Evolutionary conservation across 2,888 invertebrate species (phyloP).

Genomic region (Elaeidobius kamerunicus): DNA sequence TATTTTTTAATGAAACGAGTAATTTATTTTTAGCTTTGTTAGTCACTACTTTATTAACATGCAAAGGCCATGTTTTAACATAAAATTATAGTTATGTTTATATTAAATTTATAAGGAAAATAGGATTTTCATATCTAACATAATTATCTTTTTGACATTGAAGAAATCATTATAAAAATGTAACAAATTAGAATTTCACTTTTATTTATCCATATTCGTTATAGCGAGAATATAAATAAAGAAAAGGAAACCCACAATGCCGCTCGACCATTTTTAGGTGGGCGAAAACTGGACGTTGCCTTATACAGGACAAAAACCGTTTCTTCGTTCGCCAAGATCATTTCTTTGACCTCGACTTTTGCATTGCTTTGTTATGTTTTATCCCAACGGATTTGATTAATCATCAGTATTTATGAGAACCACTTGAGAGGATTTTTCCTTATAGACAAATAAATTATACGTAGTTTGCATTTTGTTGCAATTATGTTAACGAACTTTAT

Average conservation of each 20-base stretch:
- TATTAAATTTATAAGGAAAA: neutral
- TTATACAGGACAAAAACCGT: slow-evolving; percentile 11
- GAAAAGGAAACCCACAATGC: slow-evolving; percentile 16
- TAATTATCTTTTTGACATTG: slow-evolving; percentile 4
- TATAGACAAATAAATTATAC: too few species aligned
- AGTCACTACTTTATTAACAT: too few species aligned
- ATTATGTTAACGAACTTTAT: too few species aligned
- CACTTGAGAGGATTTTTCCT: too few species aligned
- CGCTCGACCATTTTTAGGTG: slow-evolving; percentile 23
- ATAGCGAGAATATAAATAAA: slow-evolving; percentile 10
- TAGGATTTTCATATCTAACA: neutral
- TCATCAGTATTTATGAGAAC: too few species aligned
- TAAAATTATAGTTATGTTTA: too few species aligned
- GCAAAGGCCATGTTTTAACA: too few species aligned
- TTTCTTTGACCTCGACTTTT: slow-evolving; percentile 22
- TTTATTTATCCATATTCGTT: slow-evolving; percentile 11
- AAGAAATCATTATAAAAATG: neutral
- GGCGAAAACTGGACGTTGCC: slow-evolving; percentile 23
- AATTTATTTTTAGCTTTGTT: slow-evolving; percentile 3
- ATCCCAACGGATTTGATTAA: slow-evolving; percentile 4
- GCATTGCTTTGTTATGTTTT: neutral
- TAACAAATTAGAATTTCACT: slow-evolving; percentile 4
- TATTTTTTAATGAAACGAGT: neutral
- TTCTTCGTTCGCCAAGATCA: slow-evolving; percentile 18
- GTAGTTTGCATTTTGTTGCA: too few species aligned